These are phyloP conservation scores for Phania funesta DNA, from an alignment of 2,888 invertebrate genomes.

Conservation along the genomic window DNA sequence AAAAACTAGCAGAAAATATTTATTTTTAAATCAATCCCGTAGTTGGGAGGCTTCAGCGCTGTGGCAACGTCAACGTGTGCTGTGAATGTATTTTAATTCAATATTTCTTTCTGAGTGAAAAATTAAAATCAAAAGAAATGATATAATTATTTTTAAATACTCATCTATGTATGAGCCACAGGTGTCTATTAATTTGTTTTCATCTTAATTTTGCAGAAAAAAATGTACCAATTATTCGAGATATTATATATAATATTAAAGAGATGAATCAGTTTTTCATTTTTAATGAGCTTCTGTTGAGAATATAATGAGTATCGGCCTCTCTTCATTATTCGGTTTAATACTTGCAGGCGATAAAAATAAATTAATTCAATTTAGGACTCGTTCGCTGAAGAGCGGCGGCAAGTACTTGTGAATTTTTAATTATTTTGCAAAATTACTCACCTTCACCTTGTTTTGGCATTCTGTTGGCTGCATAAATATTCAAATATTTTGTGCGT, in stretches of 20 bases:
- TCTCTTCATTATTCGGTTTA: neutral
- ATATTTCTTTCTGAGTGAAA: neutral
- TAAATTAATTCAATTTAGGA: too few species aligned
- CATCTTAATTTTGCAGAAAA: slow-evolving; percentile 39
- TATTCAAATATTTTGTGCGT: slow-evolving; percentile 4
- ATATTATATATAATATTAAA: slow-evolving; percentile 59
- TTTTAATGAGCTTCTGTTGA: slow-evolving; percentile 20
- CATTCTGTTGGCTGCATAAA: slow-evolving; percentile 23
- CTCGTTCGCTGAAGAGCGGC: neutral
- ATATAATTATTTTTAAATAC: slow-evolving; percentile 31
- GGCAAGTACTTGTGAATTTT: slow-evolving; percentile 26
- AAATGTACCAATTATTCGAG: slow-evolving; percentile 37
- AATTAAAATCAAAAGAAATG: too few species aligned
- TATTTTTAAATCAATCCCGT: slow-evolving; percentile 60
- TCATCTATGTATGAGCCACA: slow-evolving; percentile 47
- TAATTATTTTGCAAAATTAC: slow-evolving; percentile 48
- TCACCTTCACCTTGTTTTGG: slow-evolving; percentile 65
- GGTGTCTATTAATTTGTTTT: slow-evolving; percentile 45
- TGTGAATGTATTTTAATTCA: neutral
- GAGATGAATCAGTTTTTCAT: slow-evolving; percentile 50
- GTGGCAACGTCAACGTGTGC: neutral
- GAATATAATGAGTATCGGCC: neutral
- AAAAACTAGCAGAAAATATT: slow-evolving; percentile 4
- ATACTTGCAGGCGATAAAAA: slow-evolving; percentile 26
- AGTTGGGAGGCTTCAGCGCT: slow-evolving; percentile 4